Conservation (phyloP, 2,888 invertebrate species). For the Anarsia innoxiella region DNA sequence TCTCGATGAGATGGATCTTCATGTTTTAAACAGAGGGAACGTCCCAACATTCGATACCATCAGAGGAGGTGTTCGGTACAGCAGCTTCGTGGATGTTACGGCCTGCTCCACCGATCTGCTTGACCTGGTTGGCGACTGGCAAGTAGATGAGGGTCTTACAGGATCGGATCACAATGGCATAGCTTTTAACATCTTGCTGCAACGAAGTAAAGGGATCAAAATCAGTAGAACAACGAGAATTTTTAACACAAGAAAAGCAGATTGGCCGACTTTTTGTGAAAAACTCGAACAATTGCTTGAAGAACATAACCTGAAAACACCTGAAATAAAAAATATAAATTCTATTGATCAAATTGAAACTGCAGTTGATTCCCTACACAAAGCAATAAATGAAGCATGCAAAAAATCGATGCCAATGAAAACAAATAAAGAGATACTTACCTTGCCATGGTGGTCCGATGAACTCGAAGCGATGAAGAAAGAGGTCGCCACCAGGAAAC, state of each 20-base stretch:
- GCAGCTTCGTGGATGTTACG: no score
- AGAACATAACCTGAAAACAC: neutral
- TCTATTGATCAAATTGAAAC: constrained; percentile 16
- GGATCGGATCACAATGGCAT: neutral
- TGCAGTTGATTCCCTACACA: constrained; percentile 17
- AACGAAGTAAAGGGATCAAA: neutral
- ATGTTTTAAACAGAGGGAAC: no score
- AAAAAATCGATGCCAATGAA: no score
- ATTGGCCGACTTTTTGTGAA: neutral
- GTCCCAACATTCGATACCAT: no score
- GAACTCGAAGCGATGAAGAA: no score
- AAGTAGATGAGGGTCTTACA: neutral
- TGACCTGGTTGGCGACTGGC: neutral
- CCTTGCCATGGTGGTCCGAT: no score
- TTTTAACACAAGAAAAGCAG: neutral
- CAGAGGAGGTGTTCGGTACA: no score
- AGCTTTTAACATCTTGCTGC: neutral
- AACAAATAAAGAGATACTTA: no score
- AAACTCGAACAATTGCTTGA: neutral
- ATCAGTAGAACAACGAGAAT: neutral
- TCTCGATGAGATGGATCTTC: no score
- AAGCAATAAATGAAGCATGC: neutral
- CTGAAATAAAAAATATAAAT: neutral
- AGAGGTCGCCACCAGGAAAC: no score
- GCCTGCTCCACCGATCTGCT: neutral